phyloP scores from a whole-genome alignment of 2,888 invertebrate species.

The Reticulitermes lucifugus region DNA sequence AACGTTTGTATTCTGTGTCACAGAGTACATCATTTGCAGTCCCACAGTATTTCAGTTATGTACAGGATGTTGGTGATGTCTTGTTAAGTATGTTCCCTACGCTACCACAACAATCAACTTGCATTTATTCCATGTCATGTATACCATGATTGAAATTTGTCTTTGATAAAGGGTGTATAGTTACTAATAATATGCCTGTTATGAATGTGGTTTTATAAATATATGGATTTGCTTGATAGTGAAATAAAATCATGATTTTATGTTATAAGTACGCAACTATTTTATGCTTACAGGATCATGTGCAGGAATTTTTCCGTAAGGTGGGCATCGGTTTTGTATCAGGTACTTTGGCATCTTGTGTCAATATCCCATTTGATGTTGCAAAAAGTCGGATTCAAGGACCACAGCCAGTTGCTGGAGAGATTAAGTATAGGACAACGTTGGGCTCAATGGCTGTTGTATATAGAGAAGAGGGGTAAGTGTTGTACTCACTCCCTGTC shows the following conservation, averaged over 20 bases:
- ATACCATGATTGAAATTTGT: no score
- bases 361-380: constrained; percentile 96
- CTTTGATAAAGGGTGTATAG: no score
- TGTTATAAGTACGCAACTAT: not conserved
- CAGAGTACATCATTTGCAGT: no score
- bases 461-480: constrained; percentile 90
- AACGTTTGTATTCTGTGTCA: no score
- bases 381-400: constrained; percentile 96
- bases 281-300: constrained; percentile 69
- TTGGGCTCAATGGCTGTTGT: constrained; percentile 78
- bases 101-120: no score
- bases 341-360: constrained; percentile 86
- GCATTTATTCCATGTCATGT: no score
- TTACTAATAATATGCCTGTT: no score
- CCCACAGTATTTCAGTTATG: no score
- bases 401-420: constrained; percentile 80
- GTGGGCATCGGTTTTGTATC: constrained; percentile 87
- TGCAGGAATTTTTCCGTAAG: constrained; percentile 79
- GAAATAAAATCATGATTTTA: not conserved
- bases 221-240: not conserved
- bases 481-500: constrained; percentile 35
- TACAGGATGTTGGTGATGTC: no score
- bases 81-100: no score
- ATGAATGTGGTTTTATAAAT: no score
- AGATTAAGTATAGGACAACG: constrained; percentile 84